Conservation (phyloP, 1,140 invertebrate genomes). For the Coenobita brevimanus region DNA sequence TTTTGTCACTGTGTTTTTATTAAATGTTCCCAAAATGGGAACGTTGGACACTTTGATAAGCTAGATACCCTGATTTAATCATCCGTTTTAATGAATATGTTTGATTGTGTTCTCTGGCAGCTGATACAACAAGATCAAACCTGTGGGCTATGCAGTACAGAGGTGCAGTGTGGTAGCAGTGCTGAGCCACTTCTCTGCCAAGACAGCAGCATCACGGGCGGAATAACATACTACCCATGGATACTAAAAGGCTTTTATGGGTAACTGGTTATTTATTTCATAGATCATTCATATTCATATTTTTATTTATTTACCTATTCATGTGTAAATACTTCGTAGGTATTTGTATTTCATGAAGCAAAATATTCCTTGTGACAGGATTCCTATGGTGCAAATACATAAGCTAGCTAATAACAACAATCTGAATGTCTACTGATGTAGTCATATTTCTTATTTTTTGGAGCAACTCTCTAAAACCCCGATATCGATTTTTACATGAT, state of each 20-base stretch:
- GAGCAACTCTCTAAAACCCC: not conserved
- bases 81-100: not conserved
- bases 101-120: not conserved
- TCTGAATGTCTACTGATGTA: not conserved
- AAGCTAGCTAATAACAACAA: not conserved
- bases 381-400: not conserved
- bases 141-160: not conserved
- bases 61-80: too few species aligned
- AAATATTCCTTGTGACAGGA: not conserved
- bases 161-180: not conserved
- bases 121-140: not conserved
- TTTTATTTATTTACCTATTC: not conserved
- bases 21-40: too few species aligned
- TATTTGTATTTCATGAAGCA: not conserved
- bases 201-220: conserved; percentile 18
- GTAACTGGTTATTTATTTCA: conserved; percentile 22
- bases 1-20: not conserved
- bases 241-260: conserved; percentile 38
- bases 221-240: conserved; percentile 1
- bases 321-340: not conserved
- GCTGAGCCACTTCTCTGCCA: not conserved
- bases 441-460: not conserved
- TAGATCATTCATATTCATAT: not conserved
- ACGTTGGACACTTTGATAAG: too few species aligned
- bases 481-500: conserved; percentile 36